Percentiles rank a stretch among this genome's conserved stretches.
phyloP scores from a whole-genome alignment of 1,140 invertebrate genomes.

The Pachypeltis micranthus region DNA sequence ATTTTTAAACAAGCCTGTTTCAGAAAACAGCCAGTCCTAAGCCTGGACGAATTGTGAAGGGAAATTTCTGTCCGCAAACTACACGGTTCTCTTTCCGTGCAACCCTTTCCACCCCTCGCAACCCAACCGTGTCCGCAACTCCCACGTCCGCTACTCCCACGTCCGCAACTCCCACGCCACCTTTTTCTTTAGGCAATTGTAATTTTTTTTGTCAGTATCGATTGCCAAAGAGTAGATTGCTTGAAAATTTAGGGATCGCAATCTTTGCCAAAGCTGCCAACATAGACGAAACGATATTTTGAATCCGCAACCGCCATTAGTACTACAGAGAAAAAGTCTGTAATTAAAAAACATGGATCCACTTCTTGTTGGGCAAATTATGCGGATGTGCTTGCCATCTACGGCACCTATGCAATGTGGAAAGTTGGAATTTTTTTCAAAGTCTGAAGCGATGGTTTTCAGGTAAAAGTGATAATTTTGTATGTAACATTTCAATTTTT shows the following conservation, averaged over 20 bases:
- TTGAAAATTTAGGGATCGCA: conserved; percentile 34
- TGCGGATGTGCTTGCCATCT: conserved; percentile 34
- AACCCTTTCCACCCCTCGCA: no score
- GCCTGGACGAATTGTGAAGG: no score
- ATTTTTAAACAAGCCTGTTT: no score
- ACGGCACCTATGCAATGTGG: conserved; percentile 37
- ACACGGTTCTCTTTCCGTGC: no score
- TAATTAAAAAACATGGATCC: conserved; percentile 24
- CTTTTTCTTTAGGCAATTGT: conserved; percentile 24
- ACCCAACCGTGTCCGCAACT: no score
- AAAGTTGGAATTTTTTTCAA: conserved; percentile 30
- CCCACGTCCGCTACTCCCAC: no score
- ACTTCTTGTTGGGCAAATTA: conserved; percentile 14
- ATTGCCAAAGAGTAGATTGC: conserved; percentile 27
- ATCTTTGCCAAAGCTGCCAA: conserved; percentile 35
- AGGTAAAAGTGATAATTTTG: no score
- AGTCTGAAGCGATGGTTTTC: conserved; percentile 1
- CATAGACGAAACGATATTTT: conserved; percentile 33
- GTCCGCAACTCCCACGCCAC: no score
- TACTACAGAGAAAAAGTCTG: conserved; percentile 32
- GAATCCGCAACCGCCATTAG: conserved; percentile 34
- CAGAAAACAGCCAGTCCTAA: no score
- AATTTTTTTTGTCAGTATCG: conserved; percentile 23
- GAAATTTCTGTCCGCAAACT: no score
- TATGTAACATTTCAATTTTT: no score